Base-by-base conservation (phyloP, 2,113 vertebrate genomes). In the Catharus bicknelli region DNA sequence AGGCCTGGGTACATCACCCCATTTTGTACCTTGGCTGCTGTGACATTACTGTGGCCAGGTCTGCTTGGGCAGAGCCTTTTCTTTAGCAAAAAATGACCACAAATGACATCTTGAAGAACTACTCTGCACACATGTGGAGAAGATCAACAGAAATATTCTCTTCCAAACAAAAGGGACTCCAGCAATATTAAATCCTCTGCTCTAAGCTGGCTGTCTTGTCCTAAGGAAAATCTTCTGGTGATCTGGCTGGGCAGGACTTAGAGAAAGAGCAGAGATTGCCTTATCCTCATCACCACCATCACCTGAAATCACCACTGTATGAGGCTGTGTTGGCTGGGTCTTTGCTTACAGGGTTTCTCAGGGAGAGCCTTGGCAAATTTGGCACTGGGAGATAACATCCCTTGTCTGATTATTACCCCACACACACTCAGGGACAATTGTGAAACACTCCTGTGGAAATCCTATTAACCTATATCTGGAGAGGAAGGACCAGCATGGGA, bases 41-140 rank as follows among this genome's bases (percentile, higher is more conserved):
- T 3, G 19, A 55, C 36, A 55, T 3, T 36, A 45, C 30, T 59
- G 34, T 4, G 20, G 8, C 43, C 79, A 57, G 51, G 40, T 30
- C 53, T 62, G 55, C 48, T 25, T 29, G 23, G 34, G 27, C 16
- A 81, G 30, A 82, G 69, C 12, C 14, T 55, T 43, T 82, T 45
- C 2, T 1, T 22, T 23, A 72, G 61, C 29, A 75, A 90, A 86
- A 68, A 59, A 57, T 36, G 5, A 59, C 40, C 57, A 82, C 36
- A 64, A 61, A 38, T 29, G n/a, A 59, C 62, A 82, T 32, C 62
- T 29, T 76, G 43, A 95, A 82, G 57, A 81, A 34, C 43, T 53
- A 11, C 40, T 89, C 36, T 0, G 0, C 70, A 82, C 17, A 54
- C 7, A 53, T 4, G 32, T 0, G 2, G 70, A 64, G 67, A 81